A percentile compares a stretch with the other conserved stretches of the same genome.
Evolutionary conservation across 2,113 vertebrate genomes (phyloP).

Genomic region (Electrona antarctica): DNA sequence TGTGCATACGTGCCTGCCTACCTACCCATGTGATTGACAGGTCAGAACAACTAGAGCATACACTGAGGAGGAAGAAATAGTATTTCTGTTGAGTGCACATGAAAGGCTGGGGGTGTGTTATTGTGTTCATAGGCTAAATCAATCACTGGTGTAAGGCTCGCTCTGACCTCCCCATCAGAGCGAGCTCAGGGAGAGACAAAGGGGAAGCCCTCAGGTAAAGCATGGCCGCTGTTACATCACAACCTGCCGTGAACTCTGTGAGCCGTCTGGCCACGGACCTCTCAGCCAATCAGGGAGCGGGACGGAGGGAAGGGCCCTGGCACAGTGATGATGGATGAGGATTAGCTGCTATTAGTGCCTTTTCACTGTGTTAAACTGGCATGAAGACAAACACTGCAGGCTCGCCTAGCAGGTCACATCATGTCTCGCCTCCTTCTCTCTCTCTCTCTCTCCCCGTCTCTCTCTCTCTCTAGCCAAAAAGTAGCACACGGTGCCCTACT

Average conservation of each 20-base stretch:
- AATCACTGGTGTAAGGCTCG: conserved; percentile 44
- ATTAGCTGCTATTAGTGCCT: conserved; percentile 55
- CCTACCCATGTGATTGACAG: conserved; percentile 55
- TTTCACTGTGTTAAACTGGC: conserved; percentile 29
- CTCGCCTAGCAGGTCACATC: conserved; percentile 50
- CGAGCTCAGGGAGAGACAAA: conserved; percentile 59
- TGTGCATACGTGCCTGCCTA: conserved; percentile 28
- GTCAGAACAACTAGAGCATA: conserved; percentile 55
- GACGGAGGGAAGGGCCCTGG: conserved; percentile 44
- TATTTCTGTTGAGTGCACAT: conserved; percentile 44
- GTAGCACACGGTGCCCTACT: conserved; percentile 3
- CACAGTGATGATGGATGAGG: conserved; percentile 55
- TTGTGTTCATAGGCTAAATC: conserved; percentile 55
- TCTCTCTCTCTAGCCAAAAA: not conserved
- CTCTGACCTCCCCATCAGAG: conserved; percentile 53
- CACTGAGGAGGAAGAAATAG: conserved; percentile 34
- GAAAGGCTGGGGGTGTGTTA: conserved; percentile 61
- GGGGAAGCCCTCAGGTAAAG: conserved; percentile 53
- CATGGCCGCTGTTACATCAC: conserved; percentile 61
- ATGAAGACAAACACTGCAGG: not conserved
- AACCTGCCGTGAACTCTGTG: conserved; percentile 50
- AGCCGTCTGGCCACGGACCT: conserved; percentile 62
- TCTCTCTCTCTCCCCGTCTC: not conserved
- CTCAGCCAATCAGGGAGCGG: conserved; percentile 63
- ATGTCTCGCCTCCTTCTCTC: conserved; percentile 21